phyloP scores from a whole-genome alignment of 1,140 invertebrate species.

The Lanistes nyassanus region DNA sequence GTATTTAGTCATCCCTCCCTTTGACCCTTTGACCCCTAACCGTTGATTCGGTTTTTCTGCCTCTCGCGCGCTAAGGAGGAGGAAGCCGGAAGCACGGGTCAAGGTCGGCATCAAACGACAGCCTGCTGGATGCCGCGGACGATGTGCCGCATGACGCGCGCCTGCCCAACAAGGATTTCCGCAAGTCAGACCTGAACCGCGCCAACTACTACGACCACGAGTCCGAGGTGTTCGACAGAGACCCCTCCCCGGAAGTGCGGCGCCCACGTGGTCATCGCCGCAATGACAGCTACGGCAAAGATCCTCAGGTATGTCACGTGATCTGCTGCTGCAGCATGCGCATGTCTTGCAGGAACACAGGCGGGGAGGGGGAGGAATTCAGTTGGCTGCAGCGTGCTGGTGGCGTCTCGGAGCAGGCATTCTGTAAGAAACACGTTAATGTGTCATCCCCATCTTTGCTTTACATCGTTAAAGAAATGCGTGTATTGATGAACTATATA shows the following conservation, averaged over 20 bases:
- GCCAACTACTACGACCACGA: constrained; percentile 45
- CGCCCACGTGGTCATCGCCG: constrained; percentile 24
- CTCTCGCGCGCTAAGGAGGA: no score
- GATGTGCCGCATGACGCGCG: constrained; percentile 41
- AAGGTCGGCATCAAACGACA: constrained; percentile 43
- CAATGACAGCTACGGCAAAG: constrained; percentile 27
- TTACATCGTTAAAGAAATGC: no score
- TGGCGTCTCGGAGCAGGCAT: no score
- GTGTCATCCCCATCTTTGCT: no score
- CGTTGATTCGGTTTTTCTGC: no score
- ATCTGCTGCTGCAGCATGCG: neutral
- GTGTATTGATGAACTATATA: no score
- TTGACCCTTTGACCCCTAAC: no score
- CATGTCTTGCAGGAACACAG: no score
- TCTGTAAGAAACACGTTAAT: no score
- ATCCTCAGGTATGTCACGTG: constrained; percentile 8
- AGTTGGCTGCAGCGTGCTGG: no score
- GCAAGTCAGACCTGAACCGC: constrained; percentile 81
- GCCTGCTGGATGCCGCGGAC: constrained; percentile 38
- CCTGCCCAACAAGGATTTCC: constrained; percentile 77
- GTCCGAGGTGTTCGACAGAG: constrained; percentile 37
- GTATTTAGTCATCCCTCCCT: no score
- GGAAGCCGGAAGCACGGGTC: constrained; percentile 26
- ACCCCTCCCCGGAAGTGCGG: constrained; percentile 21
- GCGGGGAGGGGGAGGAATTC: no score